Conservation (phyloP, 2,113 vertebrate species). For the Cebidichthys violaceus region DNA sequence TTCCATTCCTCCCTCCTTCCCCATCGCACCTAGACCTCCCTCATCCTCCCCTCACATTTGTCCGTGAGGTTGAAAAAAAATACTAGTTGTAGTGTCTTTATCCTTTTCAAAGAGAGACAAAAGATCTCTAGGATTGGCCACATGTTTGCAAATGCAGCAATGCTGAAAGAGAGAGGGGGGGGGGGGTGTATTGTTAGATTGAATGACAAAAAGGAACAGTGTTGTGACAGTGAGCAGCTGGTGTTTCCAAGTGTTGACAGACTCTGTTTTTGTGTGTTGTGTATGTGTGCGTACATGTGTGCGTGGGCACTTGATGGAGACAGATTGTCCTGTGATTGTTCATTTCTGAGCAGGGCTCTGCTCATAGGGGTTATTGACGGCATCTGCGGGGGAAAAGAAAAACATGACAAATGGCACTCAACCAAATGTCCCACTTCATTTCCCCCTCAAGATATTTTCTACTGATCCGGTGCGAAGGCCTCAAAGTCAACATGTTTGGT, state of each 20-base stretch:
- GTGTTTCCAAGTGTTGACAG: slow-evolving; percentile 75
- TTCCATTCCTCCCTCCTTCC: slow-evolving; percentile 17
- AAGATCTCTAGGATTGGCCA: slow-evolving; percentile 19
- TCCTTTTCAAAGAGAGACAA: slow-evolving; percentile 25
- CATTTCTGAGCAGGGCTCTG: slow-evolving; percentile 70
- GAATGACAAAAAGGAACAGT: slow-evolving; percentile 72
- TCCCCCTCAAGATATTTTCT: slow-evolving; percentile 47
- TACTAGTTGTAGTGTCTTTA: background rate
- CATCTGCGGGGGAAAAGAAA: slow-evolving; percentile 74
- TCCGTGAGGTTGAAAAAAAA: slow-evolving; percentile 1
- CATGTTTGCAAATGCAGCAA: slow-evolving; percentile 40
- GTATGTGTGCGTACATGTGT: background rate
- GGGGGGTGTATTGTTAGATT: slow-evolving; percentile 49
- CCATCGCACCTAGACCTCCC: background rate
- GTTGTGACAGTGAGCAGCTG: slow-evolving; percentile 82
- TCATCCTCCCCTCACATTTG: slow-evolving; percentile 6
- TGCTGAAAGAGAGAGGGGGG: slow-evolving; percentile 28
- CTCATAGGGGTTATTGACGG: slow-evolving; percentile 77
- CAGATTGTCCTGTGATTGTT: slow-evolving; percentile 82
- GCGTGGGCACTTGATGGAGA: slow-evolving; percentile 71
- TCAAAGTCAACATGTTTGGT: slow-evolving; percentile 34
- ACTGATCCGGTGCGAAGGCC: slow-evolving; percentile 31
- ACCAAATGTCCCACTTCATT: slow-evolving; percentile 69
- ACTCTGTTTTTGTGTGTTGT: slow-evolving; percentile 33
- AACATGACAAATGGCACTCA: slow-evolving; percentile 73